Base-by-base conservation (phyloP, 2,888 invertebrate species). In the Drosophila longiperda region DNA sequence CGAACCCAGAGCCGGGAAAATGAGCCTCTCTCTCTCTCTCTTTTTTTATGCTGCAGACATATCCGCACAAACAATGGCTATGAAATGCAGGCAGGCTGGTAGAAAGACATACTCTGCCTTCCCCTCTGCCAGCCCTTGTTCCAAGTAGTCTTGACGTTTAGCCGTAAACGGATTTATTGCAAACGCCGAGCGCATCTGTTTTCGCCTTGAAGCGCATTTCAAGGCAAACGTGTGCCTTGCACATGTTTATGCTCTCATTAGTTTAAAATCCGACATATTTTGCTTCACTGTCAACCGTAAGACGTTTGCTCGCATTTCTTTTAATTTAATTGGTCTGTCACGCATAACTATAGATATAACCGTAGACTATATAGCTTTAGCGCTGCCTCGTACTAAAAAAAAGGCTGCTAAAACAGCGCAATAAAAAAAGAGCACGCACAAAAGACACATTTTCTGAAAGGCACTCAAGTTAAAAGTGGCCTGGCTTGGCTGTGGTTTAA, bases 191-290 rank as follows among this genome's bases (percentile, higher is more conserved):
- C 73, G 68, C 57, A 79, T 73, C 77, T 68, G 65, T 32, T 66
- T 63, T 80, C 20, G 66, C 84, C 84, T 84, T 86, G 87, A 52
- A 78, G 54, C 58, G 20, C 23, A 15, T 84, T 85, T 78, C 80
- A 84, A 82, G 82, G 80, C 68, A 73, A 66, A 63, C 36, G 83
- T 42, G 34, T 49, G 49, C 66, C 67, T 80, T 73, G 67, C 71
- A 66, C 75, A 86, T 83, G 83, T 78, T 88, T 87, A 75, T 77
- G 75, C 66, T 87, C 74, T 82, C 84, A 84, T 87, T 87, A 82
- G 72, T 73, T 45, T 79, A 71, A 64, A 79, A 79, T 89, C 84
- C 80, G 65, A 77, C 82, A 50, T 75, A 70, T 61, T 82, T 68
- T 50, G 34, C 54, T 48, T 38, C 66, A 55, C 34, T 33, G 71